Percentiles rank a stretch among this genome's conserved stretches.
Evolutionary conservation across 2,797 vertebrate genomes (phyloP).

Genomic region (Salmo trutta): DNA sequence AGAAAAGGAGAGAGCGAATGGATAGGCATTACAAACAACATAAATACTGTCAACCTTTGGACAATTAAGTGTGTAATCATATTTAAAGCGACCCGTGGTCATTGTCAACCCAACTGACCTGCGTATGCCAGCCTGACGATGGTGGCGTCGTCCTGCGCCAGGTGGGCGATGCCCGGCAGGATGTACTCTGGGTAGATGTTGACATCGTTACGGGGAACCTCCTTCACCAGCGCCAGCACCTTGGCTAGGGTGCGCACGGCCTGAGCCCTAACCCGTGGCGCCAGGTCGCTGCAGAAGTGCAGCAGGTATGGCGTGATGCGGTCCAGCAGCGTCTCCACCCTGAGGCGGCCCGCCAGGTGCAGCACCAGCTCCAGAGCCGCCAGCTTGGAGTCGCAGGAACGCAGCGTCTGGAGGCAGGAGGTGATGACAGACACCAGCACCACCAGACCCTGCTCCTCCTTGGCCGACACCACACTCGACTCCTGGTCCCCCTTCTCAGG

Average conservation of each 20-base stretch:
- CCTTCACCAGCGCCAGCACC: conserved; percentile 94
- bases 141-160: conserved; percentile 96
- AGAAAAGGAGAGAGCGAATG: neutral
- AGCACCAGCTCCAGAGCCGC: conserved; percentile 92
- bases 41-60: neutral
- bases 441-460: conserved; percentile 89
- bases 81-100: too few relatives aligned
- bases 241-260: conserved; percentile 92
- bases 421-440: conserved; percentile 95
- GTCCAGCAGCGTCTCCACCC: conserved; percentile 92
- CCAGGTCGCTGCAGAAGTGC: conserved; percentile 92
- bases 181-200: conserved; percentile 99
- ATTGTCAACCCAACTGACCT: conserved; percentile 66
- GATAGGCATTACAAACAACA: neutral
- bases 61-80: neutral
- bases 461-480: conserved; percentile 50
- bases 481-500: conserved; percentile 76
- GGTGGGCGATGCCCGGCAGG: conserved; percentile 93
- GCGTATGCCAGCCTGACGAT: conserved; percentile 95
- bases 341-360: conserved; percentile 85
- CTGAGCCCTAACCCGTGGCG: conserved; percentile 92
- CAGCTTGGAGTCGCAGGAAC: conserved; percentile 94
- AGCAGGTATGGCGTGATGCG: conserved; percentile 94
- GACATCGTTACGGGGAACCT: conserved; percentile 94
- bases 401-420: conserved; percentile 94